Percentiles rank a stretch among this genome's conserved stretches.
Conservation (phyloP, 2,888 invertebrate species). For the Rhagonycha fulva region DNA sequence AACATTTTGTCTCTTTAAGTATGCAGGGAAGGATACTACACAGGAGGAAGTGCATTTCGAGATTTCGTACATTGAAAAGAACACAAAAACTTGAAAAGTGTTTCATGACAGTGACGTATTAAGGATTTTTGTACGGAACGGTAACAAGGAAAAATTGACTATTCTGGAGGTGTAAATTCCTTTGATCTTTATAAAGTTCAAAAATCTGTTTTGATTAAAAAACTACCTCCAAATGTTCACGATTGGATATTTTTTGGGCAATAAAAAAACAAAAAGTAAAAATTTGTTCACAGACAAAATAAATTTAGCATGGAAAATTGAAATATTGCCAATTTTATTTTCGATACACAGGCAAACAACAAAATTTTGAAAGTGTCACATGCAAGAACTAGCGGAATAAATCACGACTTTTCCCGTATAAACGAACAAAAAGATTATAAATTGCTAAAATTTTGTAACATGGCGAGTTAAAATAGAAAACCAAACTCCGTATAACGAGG, state of each 20-base stretch:
- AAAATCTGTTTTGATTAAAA: too few species aligned
- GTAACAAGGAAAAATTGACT: too few species aligned
- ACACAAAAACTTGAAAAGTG: neutral
- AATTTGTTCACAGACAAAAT: neutral
- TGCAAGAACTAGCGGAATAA: neutral
- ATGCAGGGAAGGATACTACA: neutral
- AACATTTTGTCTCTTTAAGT: neutral
- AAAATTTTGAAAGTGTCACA: neutral
- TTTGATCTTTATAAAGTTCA: too few species aligned
- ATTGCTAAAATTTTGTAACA: neutral
- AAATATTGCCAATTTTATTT: slow-evolving; percentile 3
- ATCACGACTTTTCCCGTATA: neutral
- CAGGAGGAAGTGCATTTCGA: neutral
- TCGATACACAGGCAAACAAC: neutral
- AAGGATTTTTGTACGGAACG: too few species aligned
- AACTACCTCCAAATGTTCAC: neutral
- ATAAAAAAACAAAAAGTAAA: neutral
- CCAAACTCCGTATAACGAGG: neutral
- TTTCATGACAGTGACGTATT: neutral
- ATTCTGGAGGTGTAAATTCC: too few species aligned
- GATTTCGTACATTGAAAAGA: neutral
- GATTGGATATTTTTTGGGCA: neutral
- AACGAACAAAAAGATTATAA: neutral
- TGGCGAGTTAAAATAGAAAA: neutral
- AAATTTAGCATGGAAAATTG: neutral